phyloP scores from a whole-genome alignment of 1,140 invertebrate genomes.

The Dryas iulia region DNA sequence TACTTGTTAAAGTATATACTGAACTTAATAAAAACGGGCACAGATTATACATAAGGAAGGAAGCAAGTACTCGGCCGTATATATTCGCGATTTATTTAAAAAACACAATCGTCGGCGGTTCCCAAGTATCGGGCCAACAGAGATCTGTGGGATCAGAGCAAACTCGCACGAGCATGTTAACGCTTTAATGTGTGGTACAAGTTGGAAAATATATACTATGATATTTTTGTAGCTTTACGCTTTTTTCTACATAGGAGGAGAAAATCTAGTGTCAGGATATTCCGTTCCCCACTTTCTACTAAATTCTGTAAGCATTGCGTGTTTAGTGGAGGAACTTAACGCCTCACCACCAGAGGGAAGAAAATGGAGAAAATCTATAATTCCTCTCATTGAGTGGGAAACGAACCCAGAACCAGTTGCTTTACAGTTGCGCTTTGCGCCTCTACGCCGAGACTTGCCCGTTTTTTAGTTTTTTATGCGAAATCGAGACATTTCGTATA shows the following conservation, averaged over 20 bases:
- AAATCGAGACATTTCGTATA: no score
- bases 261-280: not conserved
- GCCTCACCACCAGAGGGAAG: no score
- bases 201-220: not conserved
- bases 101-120: constrained; percentile 47
- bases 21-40: not conserved
- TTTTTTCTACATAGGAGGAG: not conserved
- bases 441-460: no score
- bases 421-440: no score
- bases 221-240: not conserved
- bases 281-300: no score
- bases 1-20: no score
- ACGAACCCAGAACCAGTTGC: no score
- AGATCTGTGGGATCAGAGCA: constrained; percentile 55
- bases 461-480: no score
- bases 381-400: no score
- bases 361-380: no score
- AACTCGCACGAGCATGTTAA: constrained; percentile 49
- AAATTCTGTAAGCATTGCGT: no score
- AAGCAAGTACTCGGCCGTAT: not conserved
- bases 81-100: constrained; percentile 53
- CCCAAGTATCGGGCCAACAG: constrained; percentile 56
- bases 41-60: not conserved
- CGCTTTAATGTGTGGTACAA: constrained; percentile 33
- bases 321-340: no score